Base-by-base conservation (phyloP, 2,888 invertebrate species). In the Pinctada fucata region DNA sequence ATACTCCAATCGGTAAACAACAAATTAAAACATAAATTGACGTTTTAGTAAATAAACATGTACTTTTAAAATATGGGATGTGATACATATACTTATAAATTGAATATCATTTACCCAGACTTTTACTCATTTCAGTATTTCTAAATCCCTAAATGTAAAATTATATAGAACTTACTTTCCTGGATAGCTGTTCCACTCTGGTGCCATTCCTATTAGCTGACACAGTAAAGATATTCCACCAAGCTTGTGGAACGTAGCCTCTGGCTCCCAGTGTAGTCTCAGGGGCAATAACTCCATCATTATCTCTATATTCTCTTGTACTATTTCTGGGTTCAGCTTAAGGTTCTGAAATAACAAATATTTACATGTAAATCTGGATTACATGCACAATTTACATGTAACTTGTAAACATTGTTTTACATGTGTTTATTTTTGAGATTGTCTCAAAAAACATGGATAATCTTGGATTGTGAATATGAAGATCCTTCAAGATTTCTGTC, bases 171-270 rank as follows among this genome's bases (percentile, higher is more conserved):
- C 90, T 85, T 85, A 93, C 93, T 92, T 95, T 86, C 97, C 97
- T 85, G 95, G 95, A 90, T 96, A 97, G 93, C 84, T 86, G 66
- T 96, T 97, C 97, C 98, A 98, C 88, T 97, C 97, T 90, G 96
- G 96, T 0, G 97, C 96, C 84, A 96, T 95, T 0, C 96, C 97
- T 45, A 98, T 96, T 3, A 98, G 96, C 91, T 96, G 96, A 82
- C 98, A 93, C 49, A 99, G 93, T 74, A 97, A 94, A 0, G 88
- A 88, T 2, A 94, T 95, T 0, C 97, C 97, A 3, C 97, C 97
- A 52, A 98, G 94, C 88, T 95, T 95, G 80, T 97, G 93, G 50
- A 99, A 94, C 86, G 97, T 96, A 90, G 97, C 97, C 0, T 98
- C 97, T 0, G 99, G 97, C 72, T 95, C 94, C 99, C 99, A 99